Evolutionary conservation across 2,113 vertebrate species (phyloP).

Genomic region (Chroicocephalus ridibundus): DNA sequence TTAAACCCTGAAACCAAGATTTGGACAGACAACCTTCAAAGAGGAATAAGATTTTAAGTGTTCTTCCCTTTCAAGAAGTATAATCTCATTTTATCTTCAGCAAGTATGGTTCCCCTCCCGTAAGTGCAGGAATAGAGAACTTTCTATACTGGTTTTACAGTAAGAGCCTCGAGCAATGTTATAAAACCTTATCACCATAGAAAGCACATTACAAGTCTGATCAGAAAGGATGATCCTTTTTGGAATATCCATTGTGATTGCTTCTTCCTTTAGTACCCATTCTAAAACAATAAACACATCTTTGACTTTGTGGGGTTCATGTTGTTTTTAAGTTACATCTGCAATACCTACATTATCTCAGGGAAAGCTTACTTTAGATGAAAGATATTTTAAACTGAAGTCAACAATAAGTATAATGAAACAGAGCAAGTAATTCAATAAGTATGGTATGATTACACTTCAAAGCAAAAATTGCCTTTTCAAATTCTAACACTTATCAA

Average conservation of each 20-base stretch:
- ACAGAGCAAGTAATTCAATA: neutral
- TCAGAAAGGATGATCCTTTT: neutral
- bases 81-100: neutral
- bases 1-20: neutral
- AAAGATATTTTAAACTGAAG: neutral
- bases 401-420: neutral
- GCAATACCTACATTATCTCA: neutral
- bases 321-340: neutral
- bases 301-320: neutral
- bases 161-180: neutral
- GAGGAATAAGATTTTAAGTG: neutral
- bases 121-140: neutral
- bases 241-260: neutral
- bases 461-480: neutral
- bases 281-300: neutral
- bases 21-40: neutral
- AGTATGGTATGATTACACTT: neutral
- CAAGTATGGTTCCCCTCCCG: neutral
- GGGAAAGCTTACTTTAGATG: neutral
- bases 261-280: neutral
- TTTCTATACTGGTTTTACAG: neutral
- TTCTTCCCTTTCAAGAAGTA: neutral
- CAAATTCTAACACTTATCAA: neutral
- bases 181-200: neutral
- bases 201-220: neutral